phyloP scores from a whole-genome alignment of 2,888 invertebrate genomes.

The Nomada fabriciana region DNA sequence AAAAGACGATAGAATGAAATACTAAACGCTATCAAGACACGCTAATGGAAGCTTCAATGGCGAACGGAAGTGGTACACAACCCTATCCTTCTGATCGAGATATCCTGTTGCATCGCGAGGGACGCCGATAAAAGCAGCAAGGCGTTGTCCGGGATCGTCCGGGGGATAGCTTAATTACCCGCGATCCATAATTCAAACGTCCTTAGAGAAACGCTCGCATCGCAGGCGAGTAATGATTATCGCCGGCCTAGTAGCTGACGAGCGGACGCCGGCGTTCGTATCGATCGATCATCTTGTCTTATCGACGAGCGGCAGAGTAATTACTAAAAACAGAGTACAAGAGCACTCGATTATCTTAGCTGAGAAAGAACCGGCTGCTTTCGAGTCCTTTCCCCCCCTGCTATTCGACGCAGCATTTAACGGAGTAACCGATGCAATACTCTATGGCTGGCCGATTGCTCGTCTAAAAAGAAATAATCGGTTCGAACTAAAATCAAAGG shows the following conservation, averaged over 20 bases:
- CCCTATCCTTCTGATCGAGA: conserved; percentile 41
- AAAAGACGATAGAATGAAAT: background rate
- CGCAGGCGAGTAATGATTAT: conserved; percentile 58
- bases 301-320: conserved; percentile 47
- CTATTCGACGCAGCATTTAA: conserved; percentile 30
- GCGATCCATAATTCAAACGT: conserved; percentile 55
- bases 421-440: conserved; percentile 1
- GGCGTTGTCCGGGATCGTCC: conserved; percentile 37
- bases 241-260: conserved; percentile 46
- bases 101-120: conserved; percentile 31
- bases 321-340: conserved; percentile 49
- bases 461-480: background rate
- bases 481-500: background rate
- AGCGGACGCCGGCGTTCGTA: conserved; percentile 40
- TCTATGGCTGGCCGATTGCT: conserved; percentile 7
- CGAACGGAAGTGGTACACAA: conserved; percentile 15
- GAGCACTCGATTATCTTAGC: conserved; percentile 43
- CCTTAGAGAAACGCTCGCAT: conserved; percentile 41
- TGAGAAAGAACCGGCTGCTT: conserved; percentile 23
- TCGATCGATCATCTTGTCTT: conserved; percentile 61
- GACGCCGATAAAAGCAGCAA: conserved; percentile 32
- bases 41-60: conserved; percentile 1
- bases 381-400: conserved; percentile 30
- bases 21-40: background rate
- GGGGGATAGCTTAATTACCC: conserved; percentile 60